These are phyloP conservation scores for Myripristis jacobus DNA, from an alignment of 2,797 vertebrate genomes.

Conservation along the genomic window DNA sequence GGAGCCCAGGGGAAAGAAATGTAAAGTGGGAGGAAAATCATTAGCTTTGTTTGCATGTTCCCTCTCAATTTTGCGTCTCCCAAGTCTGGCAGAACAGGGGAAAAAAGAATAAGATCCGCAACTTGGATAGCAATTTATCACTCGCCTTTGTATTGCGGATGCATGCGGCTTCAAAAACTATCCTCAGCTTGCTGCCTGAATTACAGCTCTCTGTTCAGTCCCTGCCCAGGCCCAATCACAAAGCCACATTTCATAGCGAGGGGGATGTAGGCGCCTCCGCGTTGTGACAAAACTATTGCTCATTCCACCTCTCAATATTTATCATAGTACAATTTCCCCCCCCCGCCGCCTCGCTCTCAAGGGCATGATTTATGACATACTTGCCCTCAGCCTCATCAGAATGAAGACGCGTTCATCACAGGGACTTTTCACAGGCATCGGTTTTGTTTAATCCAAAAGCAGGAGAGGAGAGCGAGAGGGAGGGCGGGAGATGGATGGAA, in stretches of 20 bases:
- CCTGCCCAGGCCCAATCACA: conserved; percentile 64
- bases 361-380: conserved; percentile 71
- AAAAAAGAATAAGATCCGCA: conserved; percentile 35
- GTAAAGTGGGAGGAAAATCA: conserved; percentile 73
- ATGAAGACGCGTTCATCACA: conserved; percentile 66
- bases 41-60: conserved; percentile 78
- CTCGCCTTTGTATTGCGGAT: conserved; percentile 37
- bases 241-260: conserved; percentile 74
- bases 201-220: conserved; percentile 56
- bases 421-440: conserved; percentile 56
- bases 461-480: conserved; percentile 23
- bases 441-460: conserved; percentile 73
- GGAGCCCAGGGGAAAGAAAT: conserved; percentile 58
- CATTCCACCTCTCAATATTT: conserved; percentile 81
- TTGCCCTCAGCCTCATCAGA: conserved; percentile 58
- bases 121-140: conserved; percentile 65
- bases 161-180: conserved; percentile 54
- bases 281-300: conserved; percentile 79
- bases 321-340: conserved; percentile 75
- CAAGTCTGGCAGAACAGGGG: conserved; percentile 48
- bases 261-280: conserved; percentile 49
- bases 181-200: conserved; percentile 54
- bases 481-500: conserved; percentile 39
- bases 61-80: conserved; percentile 72
- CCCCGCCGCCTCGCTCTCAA: conserved; percentile 50